Evolutionary conservation across 1,140 invertebrate species (phyloP), one percentile per base, ranked within the genome.

Genomic region (Armadillidium nasatum): DNA sequence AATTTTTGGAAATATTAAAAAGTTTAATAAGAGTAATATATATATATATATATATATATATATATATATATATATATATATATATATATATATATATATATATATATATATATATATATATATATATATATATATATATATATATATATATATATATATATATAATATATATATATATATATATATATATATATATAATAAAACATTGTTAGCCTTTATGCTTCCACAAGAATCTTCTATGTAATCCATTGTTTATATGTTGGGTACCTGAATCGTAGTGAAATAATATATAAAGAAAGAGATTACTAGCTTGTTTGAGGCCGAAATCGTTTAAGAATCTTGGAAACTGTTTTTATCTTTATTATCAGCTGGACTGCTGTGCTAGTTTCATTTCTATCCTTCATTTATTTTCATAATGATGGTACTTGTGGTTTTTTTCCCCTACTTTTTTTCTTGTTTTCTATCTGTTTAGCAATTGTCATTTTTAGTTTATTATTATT

Each of bases 71-170:
- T 60, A 60, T 60, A 60, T 60, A 50, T 50, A 50, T 60, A 60
- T 60, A 60, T 60, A 60, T 60, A 60, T 60, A 60, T 60, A 60
- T 60, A 60, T 60, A 60, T 60, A 60, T 60, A 60, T 60, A 60
- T 60, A 60, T 60, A 60, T 60, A 60, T 60, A 60, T 60, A 60
- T 60, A 60, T 60, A 60, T 60, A 60, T 60, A 60, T 60, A 60
- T 60, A 60, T 60, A 60, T 60, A 60, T 60, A 60, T 60, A 60
- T 60, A 60, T 60, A 50, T 60, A 60, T 60, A 60, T 60, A 60
- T 60, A 15, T 60, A 60, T 60, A 15, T 15, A 13, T 19, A 2
- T 19, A 13, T 60, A 60, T 19, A 13, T 60, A 60, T 60, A 60
- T 60, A 60, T 60, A 60, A 19, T 60, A 60, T 60, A 4, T 60